Evolutionary conservation across 2,888 invertebrate genomes (phyloP).

Genomic region (Biston betularia): DNA sequence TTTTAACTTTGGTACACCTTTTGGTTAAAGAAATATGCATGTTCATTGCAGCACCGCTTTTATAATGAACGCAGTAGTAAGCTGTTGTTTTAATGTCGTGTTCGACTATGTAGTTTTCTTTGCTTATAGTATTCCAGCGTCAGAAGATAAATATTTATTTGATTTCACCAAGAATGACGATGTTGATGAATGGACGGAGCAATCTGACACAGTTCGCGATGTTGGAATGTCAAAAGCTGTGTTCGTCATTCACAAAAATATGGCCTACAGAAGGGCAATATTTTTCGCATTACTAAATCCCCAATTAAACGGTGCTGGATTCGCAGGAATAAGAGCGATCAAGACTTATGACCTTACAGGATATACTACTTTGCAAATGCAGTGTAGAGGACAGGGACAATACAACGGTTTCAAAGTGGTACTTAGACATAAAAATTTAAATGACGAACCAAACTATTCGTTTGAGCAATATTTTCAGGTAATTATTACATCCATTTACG

Average conservation of each 20-base stretch:
- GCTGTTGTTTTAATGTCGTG: too few species aligned
- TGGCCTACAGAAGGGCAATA: conserved; percentile 86
- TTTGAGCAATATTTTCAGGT: conserved; percentile 88
- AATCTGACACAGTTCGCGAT: conserved; percentile 88
- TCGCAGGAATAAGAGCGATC: conserved; percentile 86
- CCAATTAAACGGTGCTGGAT: conserved; percentile 89
- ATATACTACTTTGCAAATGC: conserved; percentile 79
- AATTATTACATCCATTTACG: conserved; percentile 38
- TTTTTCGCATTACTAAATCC: conserved; percentile 89
- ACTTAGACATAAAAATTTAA: conserved; percentile 84
- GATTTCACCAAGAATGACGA: conserved; percentile 85
- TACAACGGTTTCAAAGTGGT: conserved; percentile 87
- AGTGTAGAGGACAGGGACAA: conserved; percentile 86
- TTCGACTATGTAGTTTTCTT: too few species aligned
- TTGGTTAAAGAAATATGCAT: too few species aligned
- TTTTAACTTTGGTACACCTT: too few species aligned
- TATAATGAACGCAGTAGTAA: too few species aligned
- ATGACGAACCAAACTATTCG: conserved; percentile 85
- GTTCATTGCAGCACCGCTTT: too few species aligned
- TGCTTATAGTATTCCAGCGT: conserved; percentile 47
- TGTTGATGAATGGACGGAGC: conserved; percentile 86
- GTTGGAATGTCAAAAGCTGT: conserved; percentile 89
- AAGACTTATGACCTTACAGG: conserved; percentile 80
- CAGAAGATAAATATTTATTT: conserved; percentile 76
- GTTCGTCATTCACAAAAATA: conserved; percentile 86